Percentiles rank a stretch among this genome's conserved stretches.
These are phyloP conservation scores for Hipposideros larvatus DNA, from an alignment of 2,797 vertebrate species.

Conservation along the genomic window DNA sequence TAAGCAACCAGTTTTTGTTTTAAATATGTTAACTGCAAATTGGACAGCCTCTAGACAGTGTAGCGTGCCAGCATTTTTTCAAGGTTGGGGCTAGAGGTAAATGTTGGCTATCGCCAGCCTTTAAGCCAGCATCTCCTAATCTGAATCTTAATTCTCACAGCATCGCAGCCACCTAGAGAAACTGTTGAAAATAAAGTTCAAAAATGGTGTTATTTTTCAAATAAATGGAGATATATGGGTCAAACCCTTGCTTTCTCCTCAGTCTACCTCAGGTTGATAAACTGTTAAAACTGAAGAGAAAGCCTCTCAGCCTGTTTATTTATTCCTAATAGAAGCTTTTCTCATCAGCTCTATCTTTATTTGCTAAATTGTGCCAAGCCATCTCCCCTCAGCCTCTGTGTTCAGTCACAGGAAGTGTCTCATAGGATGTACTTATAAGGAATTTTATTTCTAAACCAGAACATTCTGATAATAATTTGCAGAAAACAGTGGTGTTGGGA, in stretches of 20 bases:
- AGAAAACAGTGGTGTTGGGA: neutral
- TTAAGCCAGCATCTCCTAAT: neutral
- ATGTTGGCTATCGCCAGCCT: neutral
- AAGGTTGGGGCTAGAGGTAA: neutral
- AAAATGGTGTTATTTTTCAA: constrained; percentile 28
- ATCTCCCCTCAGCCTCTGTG: neutral
- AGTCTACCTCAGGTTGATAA: neutral
- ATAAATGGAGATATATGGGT: neutral
- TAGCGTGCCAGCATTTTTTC: neutral
- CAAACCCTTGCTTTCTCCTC: neutral
- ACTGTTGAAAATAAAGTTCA: neutral
- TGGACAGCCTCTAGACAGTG: neutral
- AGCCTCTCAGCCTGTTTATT: neutral
- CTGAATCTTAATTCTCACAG: neutral
- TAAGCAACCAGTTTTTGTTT: neutral
- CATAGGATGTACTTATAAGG: neutral
- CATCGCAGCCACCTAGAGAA: constrained; percentile 40
- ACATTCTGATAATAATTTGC: constrained; percentile 27
- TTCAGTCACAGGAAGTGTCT: neutral
- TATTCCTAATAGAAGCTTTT: neutral
- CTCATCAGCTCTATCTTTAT: neutral
- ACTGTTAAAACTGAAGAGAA: neutral
- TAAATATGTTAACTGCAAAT: neutral
- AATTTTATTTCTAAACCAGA: constrained; percentile 23
- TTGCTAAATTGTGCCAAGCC: neutral